Conservation (phyloP, 2,797 vertebrate species). For the Lerista edwardsae region DNA sequence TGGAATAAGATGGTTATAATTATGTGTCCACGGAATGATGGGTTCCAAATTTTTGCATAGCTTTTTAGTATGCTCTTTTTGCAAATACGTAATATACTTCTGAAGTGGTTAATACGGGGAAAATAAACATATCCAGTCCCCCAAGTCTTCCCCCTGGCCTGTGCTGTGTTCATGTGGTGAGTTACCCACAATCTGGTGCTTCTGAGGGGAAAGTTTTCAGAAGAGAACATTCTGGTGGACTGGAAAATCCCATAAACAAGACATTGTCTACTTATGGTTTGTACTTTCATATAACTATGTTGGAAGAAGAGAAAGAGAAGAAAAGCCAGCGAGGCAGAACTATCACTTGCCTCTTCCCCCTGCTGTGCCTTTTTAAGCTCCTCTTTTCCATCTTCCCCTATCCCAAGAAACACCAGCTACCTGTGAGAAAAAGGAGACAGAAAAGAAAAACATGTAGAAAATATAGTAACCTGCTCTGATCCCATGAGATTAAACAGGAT, state of each 20-base stretch:
- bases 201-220: not conserved
- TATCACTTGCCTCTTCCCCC: too few relatives aligned
- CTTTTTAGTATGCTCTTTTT: not conserved
- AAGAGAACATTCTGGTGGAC: not conserved
- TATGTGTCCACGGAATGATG: conserved; percentile 14
- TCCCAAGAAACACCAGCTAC: too few relatives aligned
- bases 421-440: too few relatives aligned
- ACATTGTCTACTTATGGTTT: not conserved
- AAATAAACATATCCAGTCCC: not conserved
- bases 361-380: not conserved
- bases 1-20: conserved; percentile 21
- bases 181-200: not conserved
- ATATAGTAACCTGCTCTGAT: too few relatives aligned
- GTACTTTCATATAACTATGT: not conserved
- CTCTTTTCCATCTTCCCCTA: not conserved
- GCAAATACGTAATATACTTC: not conserved
- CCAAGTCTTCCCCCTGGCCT: not conserved
- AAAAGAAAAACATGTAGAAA: not conserved
- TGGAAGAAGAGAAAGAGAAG: too few relatives aligned
- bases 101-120: conserved; percentile 10
- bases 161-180: not conserved
- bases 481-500: too few relatives aligned
- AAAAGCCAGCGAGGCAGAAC: too few relatives aligned
- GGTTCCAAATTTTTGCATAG: conserved; percentile 8
- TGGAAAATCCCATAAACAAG: not conserved